Percentiles rank a stretch among this genome's conserved stretches.
These are phyloP conservation scores for Piprites chloris DNA, from an alignment of 2,113 vertebrate genomes.

Conservation along the genomic window DNA sequence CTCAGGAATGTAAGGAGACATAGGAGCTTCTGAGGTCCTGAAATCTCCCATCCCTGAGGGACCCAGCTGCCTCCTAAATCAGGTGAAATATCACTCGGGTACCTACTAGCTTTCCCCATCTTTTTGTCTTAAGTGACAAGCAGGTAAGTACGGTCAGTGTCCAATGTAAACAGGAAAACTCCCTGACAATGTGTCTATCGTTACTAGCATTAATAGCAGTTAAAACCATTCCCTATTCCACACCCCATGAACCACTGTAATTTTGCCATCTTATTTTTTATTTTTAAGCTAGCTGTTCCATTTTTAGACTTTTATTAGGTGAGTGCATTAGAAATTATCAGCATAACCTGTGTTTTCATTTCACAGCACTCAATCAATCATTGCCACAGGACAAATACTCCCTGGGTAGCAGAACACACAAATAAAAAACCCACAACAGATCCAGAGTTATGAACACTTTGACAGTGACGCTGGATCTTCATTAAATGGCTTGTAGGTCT, in stretches of 20 bases:
- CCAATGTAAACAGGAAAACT: not conserved
- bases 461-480: not conserved
- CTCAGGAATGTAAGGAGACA: not conserved
- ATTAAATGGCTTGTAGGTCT: not conserved
- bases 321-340: not conserved
- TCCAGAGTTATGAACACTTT: not conserved
- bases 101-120: not conserved
- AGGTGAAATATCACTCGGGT: not conserved
- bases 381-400: not conserved
- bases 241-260: not conserved
- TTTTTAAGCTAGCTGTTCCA: not conserved
- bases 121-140: not conserved
- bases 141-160: not conserved
- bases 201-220: not conserved
- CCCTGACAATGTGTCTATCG: not conserved
- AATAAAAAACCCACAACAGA: not conserved
- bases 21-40: not conserved
- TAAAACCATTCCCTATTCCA: not conserved
- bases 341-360: not conserved
- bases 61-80: not conserved
- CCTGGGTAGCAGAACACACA: not conserved
- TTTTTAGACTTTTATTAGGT: not conserved
- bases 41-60: not conserved
- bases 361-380: not conserved
- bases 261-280: not conserved